Evolutionary conservation across 2,113 vertebrate genomes (phyloP), one percentile per base, ranked within the genome.

Genomic region (Callorhinus ursinus): DNA sequence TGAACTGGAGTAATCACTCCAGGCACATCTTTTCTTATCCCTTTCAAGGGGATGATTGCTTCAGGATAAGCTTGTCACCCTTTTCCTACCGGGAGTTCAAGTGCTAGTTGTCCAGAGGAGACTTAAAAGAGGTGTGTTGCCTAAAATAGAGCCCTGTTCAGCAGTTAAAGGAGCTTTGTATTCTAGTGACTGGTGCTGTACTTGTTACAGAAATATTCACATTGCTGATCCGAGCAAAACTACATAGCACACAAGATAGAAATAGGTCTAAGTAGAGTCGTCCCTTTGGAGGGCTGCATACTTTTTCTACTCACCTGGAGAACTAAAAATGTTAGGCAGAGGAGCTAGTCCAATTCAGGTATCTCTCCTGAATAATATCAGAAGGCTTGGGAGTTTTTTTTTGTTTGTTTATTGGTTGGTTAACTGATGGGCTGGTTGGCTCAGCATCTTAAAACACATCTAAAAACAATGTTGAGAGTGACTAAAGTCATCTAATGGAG

Each of bases 11-110:
- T 55, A 53, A 83, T 82, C 67, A 67, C 28, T 84, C 13, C 33
- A 84, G 69, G 8, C 7, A 83, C 5, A 71, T 83, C n/a, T 67
- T 26, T 57, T 85, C 90, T 69, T 80, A 57, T 79, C 33, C 55
- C 26, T 96, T 93, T 88, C 76, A 95, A 93, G 67, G 16, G 33
- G 28, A 49, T 81, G 33, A 90, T 86, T 94, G 33, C 39, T 79
- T 80, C 61, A 61, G 31, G 31, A 57, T 33, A 86, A 93, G 63
- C 8, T 31, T 84, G 67, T 46, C 69, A 21, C 46, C 72, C 46
- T 61, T 77, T 87, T 67, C 21, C 18, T 53, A 33, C 46, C 55
- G n/a, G 19, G 31, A 2, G 1, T 67, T 89, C 92, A 97, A 92
- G n/a, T 49, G 33, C 28, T 42, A 49, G 55, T 33, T 93, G 55